Conservation (phyloP, 1,140 invertebrate species). For the Trichoplusia ni region DNA sequence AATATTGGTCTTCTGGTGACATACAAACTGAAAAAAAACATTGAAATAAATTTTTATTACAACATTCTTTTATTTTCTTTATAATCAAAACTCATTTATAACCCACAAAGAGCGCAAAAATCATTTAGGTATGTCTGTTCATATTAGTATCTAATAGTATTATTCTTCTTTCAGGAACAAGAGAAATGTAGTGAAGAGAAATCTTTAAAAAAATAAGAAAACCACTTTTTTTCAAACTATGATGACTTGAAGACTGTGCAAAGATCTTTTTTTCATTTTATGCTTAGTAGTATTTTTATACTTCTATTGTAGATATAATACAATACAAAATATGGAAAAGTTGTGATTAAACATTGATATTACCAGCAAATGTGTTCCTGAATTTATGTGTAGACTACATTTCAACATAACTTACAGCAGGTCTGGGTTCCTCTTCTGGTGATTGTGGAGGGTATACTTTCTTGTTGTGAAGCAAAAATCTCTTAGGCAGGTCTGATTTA, state of each 20-base stretch:
- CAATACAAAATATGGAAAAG: no score
- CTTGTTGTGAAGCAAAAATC: conserved; percentile 86
- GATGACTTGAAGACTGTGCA: no score
- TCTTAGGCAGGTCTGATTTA: conserved; percentile 68
- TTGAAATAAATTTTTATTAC: neutral
- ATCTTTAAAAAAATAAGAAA: no score
- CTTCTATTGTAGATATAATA: no score
- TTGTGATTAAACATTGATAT: no score
- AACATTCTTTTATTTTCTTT: neutral
- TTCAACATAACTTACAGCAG: conserved; percentile 90
- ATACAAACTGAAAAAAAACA: conserved; percentile 88
- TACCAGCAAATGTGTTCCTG: neutral
- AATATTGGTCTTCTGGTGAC: conserved; percentile 90
- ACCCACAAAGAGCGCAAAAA: no score
- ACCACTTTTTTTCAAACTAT: no score
- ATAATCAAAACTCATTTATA: neutral
- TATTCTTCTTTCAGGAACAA: conserved; percentile 16
- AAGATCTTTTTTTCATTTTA: no score
- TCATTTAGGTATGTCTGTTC: no score
- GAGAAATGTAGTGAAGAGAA: neutral
- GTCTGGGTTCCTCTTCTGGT: conserved; percentile 88
- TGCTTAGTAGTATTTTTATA: no score
- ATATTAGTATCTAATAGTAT: no score
- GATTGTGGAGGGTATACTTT: conserved; percentile 90
- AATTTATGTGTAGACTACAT: neutral